Conservation (phyloP, 2,113 vertebrate genomes). For the Catharus fuscescens region DNA sequence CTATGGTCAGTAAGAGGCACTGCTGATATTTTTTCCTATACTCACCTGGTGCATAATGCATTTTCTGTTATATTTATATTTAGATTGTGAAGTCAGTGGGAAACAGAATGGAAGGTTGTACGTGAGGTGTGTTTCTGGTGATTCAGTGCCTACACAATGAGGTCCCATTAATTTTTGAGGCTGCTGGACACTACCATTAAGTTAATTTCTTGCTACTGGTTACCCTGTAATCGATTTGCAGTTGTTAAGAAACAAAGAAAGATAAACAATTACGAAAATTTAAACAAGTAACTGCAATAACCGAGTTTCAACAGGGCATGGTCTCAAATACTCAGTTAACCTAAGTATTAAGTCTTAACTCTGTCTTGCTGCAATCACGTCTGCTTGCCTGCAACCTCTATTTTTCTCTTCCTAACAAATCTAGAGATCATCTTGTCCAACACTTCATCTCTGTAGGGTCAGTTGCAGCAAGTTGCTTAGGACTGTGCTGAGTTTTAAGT, state of each 20-base stretch:
- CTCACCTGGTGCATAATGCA: background rate
- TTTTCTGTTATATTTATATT: background rate
- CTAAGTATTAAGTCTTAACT: background rate
- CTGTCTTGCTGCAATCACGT: background rate
- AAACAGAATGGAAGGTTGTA: background rate
- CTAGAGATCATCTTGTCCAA: background rate
- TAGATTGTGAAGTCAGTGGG: background rate
- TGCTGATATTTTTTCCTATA: background rate
- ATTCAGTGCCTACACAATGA: background rate
- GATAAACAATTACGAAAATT: background rate
- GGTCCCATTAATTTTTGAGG: background rate
- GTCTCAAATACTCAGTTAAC: background rate
- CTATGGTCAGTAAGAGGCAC: background rate
- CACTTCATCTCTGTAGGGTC: background rate
- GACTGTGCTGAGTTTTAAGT: background rate
- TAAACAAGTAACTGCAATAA: background rate
- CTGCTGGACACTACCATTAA: background rate
- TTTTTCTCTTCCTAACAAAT: background rate
- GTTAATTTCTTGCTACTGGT: background rate
- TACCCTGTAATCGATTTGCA: background rate
- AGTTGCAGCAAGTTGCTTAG: background rate
- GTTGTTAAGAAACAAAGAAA: background rate
- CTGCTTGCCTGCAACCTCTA: background rate
- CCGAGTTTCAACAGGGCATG: rapidly evolving
- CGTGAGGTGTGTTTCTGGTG: background rate